Evolutionary conservation across 2,797 vertebrate genomes (phyloP).

Genomic region (Eremophila alpestris): DNA sequence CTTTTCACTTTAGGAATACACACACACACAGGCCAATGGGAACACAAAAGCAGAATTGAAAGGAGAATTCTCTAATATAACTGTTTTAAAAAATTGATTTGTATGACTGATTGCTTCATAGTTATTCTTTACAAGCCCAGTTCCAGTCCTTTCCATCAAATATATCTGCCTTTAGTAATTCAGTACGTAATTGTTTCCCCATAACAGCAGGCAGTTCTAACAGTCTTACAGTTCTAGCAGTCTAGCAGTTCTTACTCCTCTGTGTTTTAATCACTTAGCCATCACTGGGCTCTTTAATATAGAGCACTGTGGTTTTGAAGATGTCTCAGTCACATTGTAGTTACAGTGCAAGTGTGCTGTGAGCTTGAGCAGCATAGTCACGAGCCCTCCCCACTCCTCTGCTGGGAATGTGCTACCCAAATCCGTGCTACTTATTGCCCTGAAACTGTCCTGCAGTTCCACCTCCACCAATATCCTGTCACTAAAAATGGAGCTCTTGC

Average conservation of each 20-base stretch:
- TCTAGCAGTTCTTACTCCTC: background rate
- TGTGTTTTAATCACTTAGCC: background rate
- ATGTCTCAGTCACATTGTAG: background rate
- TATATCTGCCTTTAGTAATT: background rate
- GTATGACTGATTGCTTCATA: background rate
- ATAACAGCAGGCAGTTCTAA: background rate
- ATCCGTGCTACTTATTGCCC: background rate
- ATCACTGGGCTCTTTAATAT: background rate
- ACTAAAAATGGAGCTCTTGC: constrained; percentile 30
- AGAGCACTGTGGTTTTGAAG: background rate
- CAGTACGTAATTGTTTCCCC: background rate
- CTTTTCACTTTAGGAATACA: background rate
- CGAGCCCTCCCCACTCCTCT: background rate
- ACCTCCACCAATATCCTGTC: constrained; percentile 9
- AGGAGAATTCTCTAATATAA: background rate
- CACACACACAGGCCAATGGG: background rate
- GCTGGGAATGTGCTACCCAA: background rate
- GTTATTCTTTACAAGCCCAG: background rate
- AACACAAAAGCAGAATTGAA: background rate
- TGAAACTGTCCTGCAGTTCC: constrained; percentile 17
- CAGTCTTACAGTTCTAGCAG: background rate
- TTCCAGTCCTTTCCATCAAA: background rate
- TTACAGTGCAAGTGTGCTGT: background rate
- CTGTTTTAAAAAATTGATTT: background rate
- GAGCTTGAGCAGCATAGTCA: background rate